These are phyloP conservation scores for Scylla paramamosain DNA, from an alignment of 1,140 invertebrate genomes.

Conservation along the genomic window DNA sequence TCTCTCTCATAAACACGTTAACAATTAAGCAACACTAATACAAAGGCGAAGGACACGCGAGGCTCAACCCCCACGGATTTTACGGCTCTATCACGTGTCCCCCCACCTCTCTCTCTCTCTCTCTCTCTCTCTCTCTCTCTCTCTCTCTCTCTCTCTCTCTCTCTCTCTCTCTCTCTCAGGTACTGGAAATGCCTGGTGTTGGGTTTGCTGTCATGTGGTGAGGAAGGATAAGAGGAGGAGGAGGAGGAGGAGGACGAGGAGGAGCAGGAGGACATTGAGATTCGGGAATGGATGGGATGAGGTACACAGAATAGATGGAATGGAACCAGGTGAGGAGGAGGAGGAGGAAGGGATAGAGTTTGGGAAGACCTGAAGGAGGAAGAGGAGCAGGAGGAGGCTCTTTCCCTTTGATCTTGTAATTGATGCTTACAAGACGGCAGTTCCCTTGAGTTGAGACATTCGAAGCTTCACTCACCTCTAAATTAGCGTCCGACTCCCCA, in stretches of 20 bases:
- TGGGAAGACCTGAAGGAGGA: background rate
- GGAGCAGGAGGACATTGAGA: background rate
- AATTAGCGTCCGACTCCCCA: background rate
- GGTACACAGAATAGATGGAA: background rate
- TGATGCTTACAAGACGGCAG: background rate
- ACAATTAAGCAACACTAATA: too few relatives aligned
- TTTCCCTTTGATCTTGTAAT: background rate
- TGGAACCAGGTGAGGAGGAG: background rate
- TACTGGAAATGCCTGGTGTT: background rate
- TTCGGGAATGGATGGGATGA: background rate
- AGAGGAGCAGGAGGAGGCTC: background rate
- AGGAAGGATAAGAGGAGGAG: background rate
- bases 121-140: slow-evolving; percentile 47
- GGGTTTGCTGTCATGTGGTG: background rate
- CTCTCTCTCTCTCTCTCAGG: slow-evolving; percentile 38
- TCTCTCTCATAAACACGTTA: too few relatives aligned
- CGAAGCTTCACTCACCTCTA: background rate
- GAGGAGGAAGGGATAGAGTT: background rate
- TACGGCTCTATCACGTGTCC: background rate
- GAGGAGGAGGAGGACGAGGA: background rate
- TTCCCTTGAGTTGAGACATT: background rate
- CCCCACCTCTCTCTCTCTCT: slow-evolving; percentile 8
- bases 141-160: slow-evolving; percentile 57
- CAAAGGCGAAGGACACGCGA: too few relatives aligned
- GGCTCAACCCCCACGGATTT: too few relatives aligned